Conservation (phyloP, 2,797 vertebrate species). For the Hozukius guyotensis region DNA sequence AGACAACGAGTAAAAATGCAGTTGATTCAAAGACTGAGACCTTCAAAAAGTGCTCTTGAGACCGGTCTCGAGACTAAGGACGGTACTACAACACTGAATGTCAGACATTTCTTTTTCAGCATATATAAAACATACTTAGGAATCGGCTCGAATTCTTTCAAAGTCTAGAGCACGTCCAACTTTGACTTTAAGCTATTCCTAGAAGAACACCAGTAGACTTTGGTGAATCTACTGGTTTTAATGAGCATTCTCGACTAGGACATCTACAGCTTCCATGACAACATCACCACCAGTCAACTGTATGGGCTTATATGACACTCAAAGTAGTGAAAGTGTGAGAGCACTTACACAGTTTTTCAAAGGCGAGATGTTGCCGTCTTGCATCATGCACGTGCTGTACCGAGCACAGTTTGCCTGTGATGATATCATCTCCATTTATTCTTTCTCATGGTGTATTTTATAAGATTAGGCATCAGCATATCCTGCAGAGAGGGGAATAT, state of each 20-base stretch:
- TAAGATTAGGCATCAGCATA: slow-evolving; percentile 14
- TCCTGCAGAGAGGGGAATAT: background rate
- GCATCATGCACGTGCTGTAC: slow-evolving; percentile 38
- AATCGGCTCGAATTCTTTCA: background rate
- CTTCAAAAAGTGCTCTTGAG: too few species aligned
- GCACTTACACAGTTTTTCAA: background rate
- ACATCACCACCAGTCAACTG: background rate
- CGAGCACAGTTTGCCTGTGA: slow-evolving; percentile 25
- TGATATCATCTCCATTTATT: slow-evolving; percentile 50
- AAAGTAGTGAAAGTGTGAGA: slow-evolving; percentile 9
- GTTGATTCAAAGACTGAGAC: too few species aligned
- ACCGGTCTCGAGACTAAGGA: too few species aligned
- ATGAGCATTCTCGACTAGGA: background rate
- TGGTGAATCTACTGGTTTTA: background rate
- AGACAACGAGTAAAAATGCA: too few species aligned
- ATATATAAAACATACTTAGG: background rate
- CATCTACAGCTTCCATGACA: background rate
- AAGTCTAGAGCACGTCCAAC: background rate
- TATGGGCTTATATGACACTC: background rate
- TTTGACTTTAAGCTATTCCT: background rate
- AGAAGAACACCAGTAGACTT: background rate
- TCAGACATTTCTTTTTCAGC: background rate
- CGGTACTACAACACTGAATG: background rate
- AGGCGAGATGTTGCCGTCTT: slow-evolving; percentile 32
- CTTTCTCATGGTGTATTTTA: slow-evolving; percentile 18